phyloP scores from a whole-genome alignment of 2,113 vertebrate genomes.

The Oostethus manadensis region DNA sequence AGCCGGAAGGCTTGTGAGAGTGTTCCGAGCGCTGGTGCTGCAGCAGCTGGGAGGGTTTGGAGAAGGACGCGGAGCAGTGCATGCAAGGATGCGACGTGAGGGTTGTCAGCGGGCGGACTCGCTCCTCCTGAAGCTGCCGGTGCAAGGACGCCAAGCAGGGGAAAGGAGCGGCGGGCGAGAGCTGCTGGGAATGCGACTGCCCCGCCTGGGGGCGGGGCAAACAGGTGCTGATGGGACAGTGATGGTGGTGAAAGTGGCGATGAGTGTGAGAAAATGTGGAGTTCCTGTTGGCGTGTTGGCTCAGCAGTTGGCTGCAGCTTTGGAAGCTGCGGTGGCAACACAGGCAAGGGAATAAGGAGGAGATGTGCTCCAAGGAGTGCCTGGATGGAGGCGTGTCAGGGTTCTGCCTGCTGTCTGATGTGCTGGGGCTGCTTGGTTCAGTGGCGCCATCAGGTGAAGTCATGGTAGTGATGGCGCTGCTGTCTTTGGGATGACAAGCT shows the following conservation, averaged over 20 bases:
- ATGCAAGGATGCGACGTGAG: slow-evolving; percentile 61
- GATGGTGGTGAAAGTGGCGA: slow-evolving; percentile 68
- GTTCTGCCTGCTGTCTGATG: slow-evolving; percentile 12
- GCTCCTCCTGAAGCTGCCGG: slow-evolving; percentile 42
- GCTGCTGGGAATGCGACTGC: slow-evolving; percentile 31
- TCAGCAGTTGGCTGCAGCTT: slow-evolving; percentile 48
- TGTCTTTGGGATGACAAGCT: slow-evolving; percentile 45
- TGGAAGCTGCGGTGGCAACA: slow-evolving; percentile 53
- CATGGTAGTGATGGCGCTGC: slow-evolving; percentile 8
- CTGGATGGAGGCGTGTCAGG: slow-evolving; percentile 25
- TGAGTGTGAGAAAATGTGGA: slow-evolving; percentile 45
- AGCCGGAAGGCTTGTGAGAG: slow-evolving; percentile 59
- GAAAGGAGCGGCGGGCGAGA: slow-evolving; percentile 47
- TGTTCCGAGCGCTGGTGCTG: slow-evolving; percentile 74
- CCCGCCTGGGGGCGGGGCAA: slow-evolving; percentile 52
- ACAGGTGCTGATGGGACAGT: slow-evolving; percentile 60
- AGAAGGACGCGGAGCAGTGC: slow-evolving; percentile 71
- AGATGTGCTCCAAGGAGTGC: slow-evolving; percentile 40
- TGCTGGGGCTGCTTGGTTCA: slow-evolving; percentile 30
- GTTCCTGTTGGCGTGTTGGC: slow-evolving; percentile 45
- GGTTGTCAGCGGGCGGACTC: background rate
- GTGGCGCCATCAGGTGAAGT: slow-evolving; percentile 40
- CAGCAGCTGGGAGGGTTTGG: slow-evolving; percentile 71
- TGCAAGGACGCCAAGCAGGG: slow-evolving; percentile 55
- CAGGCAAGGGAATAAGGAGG: slow-evolving; percentile 64